phyloP scores from a whole-genome alignment of 2,888 invertebrate species.

The Pachydiplax longipennis region DNA sequence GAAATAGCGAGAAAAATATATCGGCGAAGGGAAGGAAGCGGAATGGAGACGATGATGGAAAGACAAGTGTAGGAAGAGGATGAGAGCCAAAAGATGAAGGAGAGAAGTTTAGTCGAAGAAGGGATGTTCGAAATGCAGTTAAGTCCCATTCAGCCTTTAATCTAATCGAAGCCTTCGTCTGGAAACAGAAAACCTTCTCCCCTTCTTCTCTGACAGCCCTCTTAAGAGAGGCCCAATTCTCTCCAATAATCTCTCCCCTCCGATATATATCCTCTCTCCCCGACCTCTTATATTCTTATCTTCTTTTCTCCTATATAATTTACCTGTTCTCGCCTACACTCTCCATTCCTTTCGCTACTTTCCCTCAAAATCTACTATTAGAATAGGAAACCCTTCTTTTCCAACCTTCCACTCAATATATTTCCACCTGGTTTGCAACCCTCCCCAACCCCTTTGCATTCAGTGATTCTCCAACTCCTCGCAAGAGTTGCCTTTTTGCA shows the following conservation, averaged over 20 bases:
- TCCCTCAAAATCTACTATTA: not conserved
- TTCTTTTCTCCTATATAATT: not conserved
- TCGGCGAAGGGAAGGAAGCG: not conserved
- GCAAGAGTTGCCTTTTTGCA: not conserved
- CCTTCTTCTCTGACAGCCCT: not conserved
- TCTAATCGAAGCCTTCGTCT: conserved; percentile 33
- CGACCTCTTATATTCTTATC: not conserved
- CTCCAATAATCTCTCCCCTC: not conserved
- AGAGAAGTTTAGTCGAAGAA: not conserved
- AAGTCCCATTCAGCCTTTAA: conserved; percentile 43
- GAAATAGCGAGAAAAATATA: not conserved
- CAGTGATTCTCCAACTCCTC: not conserved
- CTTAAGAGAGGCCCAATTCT: not conserved
- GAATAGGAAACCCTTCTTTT: not conserved
- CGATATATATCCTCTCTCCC: not conserved
- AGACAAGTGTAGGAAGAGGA: not conserved
- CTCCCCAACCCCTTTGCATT: not conserved
- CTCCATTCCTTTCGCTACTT: not conserved
- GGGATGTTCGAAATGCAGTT: conserved; percentile 16
- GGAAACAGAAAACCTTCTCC: conserved; percentile 35
- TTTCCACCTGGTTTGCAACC: not conserved
- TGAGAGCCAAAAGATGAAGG: not conserved
- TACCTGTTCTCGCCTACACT: not conserved
- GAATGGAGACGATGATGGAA: not conserved
- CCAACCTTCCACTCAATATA: not conserved